phyloP scores from a whole-genome alignment of 2,797 vertebrate genomes.

The Lindbergichthys nudifrons region DNA sequence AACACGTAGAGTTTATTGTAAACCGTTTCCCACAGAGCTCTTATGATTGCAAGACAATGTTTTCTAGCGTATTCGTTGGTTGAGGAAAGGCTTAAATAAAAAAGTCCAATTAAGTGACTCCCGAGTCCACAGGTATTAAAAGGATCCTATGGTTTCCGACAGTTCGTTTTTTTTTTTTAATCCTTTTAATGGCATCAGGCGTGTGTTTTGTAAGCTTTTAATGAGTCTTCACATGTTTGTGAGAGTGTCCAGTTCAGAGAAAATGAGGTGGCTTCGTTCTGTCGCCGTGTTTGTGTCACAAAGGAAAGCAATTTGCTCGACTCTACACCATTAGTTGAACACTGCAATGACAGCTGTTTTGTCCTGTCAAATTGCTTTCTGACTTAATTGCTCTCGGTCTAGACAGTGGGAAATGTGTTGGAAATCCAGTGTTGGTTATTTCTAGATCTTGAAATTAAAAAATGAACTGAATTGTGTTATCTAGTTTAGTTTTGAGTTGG shows the following conservation, averaged over 20 bases:
- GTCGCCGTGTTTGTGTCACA: slow-evolving; percentile 32
- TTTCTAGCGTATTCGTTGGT: too few relatives aligned
- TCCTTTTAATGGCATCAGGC: slow-evolving; percentile 4
- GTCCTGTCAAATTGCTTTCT: slow-evolving; percentile 13
- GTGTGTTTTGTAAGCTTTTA: background rate
- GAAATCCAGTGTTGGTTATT: too few relatives aligned
- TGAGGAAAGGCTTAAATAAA: too few relatives aligned
- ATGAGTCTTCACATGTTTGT: slow-evolving; percentile 22
- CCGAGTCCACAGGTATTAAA: background rate
- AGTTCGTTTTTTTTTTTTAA: background rate
- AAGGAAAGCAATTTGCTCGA: slow-evolving; percentile 50
- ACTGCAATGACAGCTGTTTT: slow-evolving; percentile 31
- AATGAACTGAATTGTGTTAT: too few relatives aligned
- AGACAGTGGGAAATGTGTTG: background rate
- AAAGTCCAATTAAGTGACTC: background rate
- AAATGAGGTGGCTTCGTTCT: slow-evolving; percentile 41
- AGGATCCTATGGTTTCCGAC: background rate
- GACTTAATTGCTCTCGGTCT: background rate
- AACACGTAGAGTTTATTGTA: too few relatives aligned
- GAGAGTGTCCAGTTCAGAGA: slow-evolving; percentile 34
- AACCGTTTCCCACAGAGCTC: background rate
- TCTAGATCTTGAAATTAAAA: too few relatives aligned
- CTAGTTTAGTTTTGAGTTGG: too few relatives aligned
- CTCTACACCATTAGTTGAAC: slow-evolving; percentile 20
- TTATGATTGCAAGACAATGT: background rate